These are phyloP conservation scores for Otus sunia DNA, from an alignment of 2,113 vertebrate genomes.

Conservation along the genomic window DNA sequence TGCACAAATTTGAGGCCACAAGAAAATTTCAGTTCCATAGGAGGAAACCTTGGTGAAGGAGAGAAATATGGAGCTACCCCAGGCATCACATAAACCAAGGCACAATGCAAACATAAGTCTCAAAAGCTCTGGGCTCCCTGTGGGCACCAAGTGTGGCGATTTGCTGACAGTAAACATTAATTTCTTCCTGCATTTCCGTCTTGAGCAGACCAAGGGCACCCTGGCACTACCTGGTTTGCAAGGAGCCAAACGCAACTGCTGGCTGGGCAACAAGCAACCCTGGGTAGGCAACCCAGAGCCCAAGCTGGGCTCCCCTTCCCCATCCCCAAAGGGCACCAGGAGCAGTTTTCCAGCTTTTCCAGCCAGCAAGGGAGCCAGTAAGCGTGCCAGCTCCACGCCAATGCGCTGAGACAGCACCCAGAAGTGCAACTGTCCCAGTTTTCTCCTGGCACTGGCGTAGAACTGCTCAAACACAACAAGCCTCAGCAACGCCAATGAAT, in stretches of 20 bases:
- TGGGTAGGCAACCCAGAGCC: background rate
- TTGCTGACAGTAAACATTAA: constrained; percentile 2
- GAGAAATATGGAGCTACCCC: background rate
- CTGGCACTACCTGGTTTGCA: background rate
- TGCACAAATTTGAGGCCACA: background rate
- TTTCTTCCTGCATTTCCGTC: background rate
- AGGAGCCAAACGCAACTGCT: background rate
- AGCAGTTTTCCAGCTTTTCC: background rate
- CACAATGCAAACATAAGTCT: background rate
- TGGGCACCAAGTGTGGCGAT: background rate
- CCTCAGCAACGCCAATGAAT: background rate
- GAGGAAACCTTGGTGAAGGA: background rate
- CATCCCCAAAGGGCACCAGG: background rate
- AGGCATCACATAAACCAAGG: background rate
- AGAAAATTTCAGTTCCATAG: background rate
- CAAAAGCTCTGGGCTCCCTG: background rate
- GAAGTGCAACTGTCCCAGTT: constrained; percentile 45
- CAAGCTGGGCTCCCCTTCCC: background rate
- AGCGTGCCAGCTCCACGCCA: background rate
- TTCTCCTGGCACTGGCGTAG: background rate
- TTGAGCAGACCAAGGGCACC: background rate
- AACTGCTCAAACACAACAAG: background rate
- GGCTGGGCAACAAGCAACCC: background rate
- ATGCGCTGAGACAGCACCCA: constrained; percentile 47
- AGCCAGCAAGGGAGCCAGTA: background rate